A percentile compares a stretch with the other conserved stretches of the same genome.
Evolutionary conservation across 1,140 invertebrate genomes (phyloP).

Genomic region (Myzus persicae): DNA sequence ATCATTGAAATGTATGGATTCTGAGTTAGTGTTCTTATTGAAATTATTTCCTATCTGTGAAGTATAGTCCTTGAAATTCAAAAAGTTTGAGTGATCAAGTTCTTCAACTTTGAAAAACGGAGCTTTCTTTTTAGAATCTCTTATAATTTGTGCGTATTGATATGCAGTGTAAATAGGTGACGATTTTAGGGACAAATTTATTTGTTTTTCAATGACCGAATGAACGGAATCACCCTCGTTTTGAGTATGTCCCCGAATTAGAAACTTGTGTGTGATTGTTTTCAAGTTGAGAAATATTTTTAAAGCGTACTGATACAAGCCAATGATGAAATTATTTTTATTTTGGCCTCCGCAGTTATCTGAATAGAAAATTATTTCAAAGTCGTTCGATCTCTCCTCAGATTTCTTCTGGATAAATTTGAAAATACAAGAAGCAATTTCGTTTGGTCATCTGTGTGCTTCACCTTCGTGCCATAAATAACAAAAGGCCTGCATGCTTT

Average conservation of each 20-base stretch:
- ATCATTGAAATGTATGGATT: too few relatives aligned
- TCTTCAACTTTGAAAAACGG: slow-evolving; percentile 29
- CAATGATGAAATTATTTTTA: neutral
- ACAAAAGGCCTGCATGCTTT: slow-evolving; percentile 49
- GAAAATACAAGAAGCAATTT: slow-evolving; percentile 60
- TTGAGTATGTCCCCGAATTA: slow-evolving; percentile 65
- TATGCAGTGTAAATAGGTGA: too few relatives aligned
- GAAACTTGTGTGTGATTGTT: slow-evolving; percentile 65
- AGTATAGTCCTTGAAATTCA: slow-evolving; percentile 36
- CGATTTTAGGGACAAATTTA: neutral
- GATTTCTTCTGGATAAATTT: neutral
- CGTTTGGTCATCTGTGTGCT: slow-evolving; percentile 59
- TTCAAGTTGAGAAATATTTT: slow-evolving; percentile 53
- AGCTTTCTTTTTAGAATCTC: neutral
- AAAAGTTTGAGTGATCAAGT: slow-evolving; percentile 50
- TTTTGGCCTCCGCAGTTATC: neutral
- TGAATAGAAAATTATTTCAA: neutral
- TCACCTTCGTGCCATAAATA: slow-evolving; percentile 60
- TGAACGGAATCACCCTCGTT: slow-evolving; percentile 65
- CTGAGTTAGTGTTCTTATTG: too few relatives aligned
- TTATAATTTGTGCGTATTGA: too few relatives aligned
- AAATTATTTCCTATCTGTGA: neutral
- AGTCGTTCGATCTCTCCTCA: slow-evolving; percentile 3
- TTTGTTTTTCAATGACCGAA: slow-evolving; percentile 63
- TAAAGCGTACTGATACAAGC: neutral